Base-by-base conservation (phyloP, 2,113 vertebrate genomes). In the Coryphaenoides rupestris region DNA sequence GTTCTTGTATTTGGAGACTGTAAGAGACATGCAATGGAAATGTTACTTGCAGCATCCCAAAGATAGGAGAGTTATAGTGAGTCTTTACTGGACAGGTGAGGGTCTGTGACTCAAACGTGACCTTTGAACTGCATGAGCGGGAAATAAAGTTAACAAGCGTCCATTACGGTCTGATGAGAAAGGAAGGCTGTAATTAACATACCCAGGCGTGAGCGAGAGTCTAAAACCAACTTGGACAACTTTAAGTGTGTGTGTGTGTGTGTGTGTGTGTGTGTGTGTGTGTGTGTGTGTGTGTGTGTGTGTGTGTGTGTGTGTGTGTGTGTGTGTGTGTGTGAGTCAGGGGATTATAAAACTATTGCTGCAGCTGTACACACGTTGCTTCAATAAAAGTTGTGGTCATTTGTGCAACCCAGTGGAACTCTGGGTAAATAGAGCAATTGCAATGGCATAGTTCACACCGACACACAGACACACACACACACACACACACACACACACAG, bases 381-480 rank as follows among this genome's bases (percentile, higher is more conserved):
- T 73, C 76, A 81, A 80, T 89, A 82, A 84, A 81, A 82, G 74
- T 66, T 85, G 87, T 24, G 86, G 87, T 86, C 80, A 81, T 87
- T 87, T 87, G 74, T 75, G 70, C 80, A 89, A 89, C 76, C 82
- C 80, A 55, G 47, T 75, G 77, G 81, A 86, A 78, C 71, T 81
- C 83, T 85, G 84, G 72, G 77, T 86, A 86, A 88, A 88, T 84
- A 84, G 78, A 82, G 81, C 74, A 75, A 60, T 72, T 74, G 69
- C 63, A 68, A 82, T 74, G 78, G 73, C 76, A 69, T 26, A 65
- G 66, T 65, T 78, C 73, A 72, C 66, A 62, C 68, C 62, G 58
- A 69, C 63, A 46, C 74, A 58, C 69, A 65, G 65, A 60, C 57
- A 62, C 68, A 68, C 65, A 57, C 54, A 57, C 54, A 70, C 65